phyloP scores from a whole-genome alignment of 2,888 invertebrate genomes.

The Brachyopa scutellaris region DNA sequence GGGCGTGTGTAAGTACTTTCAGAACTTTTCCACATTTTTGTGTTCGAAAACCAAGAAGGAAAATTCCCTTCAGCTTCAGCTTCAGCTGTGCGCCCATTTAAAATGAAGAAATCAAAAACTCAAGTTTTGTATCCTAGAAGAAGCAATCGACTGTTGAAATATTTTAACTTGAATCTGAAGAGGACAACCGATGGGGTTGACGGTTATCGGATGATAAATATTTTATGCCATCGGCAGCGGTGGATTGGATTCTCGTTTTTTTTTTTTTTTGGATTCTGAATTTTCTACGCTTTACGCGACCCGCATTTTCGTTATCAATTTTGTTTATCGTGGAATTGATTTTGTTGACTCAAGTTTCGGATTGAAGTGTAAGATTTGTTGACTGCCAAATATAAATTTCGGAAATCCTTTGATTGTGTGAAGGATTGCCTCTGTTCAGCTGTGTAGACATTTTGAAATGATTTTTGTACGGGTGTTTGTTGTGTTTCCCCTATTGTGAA shows the following conservation, averaged over 20 bases:
- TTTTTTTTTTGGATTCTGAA: too few relatives aligned
- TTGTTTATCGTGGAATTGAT: slow-evolving; percentile 60
- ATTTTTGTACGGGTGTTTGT: slow-evolving; percentile 4
- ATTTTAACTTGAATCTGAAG: slow-evolving; percentile 40
- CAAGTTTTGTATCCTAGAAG: too few relatives aligned
- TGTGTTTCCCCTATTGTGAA: neutral
- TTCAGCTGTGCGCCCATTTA: neutral
- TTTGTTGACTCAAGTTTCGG: slow-evolving; percentile 45
- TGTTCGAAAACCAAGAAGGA: too few relatives aligned
- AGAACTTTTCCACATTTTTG: neutral
- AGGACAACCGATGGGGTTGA: slow-evolving; percentile 39
- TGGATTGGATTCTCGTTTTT: too few relatives aligned
- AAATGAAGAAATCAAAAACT: slow-evolving; percentile 20
- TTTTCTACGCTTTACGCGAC: slow-evolving; percentile 42
- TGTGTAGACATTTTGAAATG: slow-evolving; percentile 20
- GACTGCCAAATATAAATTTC: slow-evolving; percentile 33
- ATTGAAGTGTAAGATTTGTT: slow-evolving; percentile 47
- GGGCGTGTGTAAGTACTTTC: slow-evolving; percentile 2
- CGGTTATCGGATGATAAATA: slow-evolving; percentile 47
- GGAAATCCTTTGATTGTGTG: slow-evolving; percentile 1
- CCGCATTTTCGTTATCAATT: slow-evolving; percentile 60
- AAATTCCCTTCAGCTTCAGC: too few relatives aligned
- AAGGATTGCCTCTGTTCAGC: slow-evolving; percentile 7
- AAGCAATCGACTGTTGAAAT: slow-evolving; percentile 61
- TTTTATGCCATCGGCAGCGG: slow-evolving; percentile 21